phyloP scores from a whole-genome alignment of 2,113 vertebrate species.

The Hyperopisus bebe region DNA sequence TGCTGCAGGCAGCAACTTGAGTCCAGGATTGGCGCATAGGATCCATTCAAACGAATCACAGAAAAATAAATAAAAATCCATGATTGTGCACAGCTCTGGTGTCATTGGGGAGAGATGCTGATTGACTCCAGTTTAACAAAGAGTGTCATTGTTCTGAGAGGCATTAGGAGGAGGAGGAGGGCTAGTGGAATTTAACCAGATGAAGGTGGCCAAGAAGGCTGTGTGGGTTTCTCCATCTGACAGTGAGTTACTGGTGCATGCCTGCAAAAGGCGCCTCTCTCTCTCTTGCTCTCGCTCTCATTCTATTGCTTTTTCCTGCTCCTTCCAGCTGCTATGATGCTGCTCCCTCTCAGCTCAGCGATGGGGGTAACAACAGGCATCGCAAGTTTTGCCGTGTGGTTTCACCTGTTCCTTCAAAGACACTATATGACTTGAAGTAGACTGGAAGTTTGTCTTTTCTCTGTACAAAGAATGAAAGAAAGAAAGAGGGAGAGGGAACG shows the following conservation, averaged over 20 bases:
- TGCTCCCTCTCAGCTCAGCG: slow-evolving; percentile 1
- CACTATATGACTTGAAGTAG: background rate
- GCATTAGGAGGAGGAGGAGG: background rate
- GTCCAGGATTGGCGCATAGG: slow-evolving; percentile 15
- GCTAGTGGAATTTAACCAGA: slow-evolving; percentile 6
- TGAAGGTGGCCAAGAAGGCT: slow-evolving; percentile 15
- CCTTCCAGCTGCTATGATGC: background rate
- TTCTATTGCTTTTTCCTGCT: background rate
- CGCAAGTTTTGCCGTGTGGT: slow-evolving; percentile 10
- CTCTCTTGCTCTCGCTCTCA: slow-evolving; percentile 10
- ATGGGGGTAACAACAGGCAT: slow-evolving; percentile 8
- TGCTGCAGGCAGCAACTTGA: slow-evolving; percentile 21
- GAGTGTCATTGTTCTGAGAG: slow-evolving; percentile 10
- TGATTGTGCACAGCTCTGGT: slow-evolving; percentile 11
- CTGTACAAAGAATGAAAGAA: background rate
- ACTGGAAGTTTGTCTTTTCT: background rate
- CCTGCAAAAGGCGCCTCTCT: slow-evolving; percentile 4
- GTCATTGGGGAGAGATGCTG: background rate
- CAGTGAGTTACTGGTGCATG: slow-evolving; percentile 25
- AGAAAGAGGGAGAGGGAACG: slow-evolving; percentile 3
- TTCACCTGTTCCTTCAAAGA: background rate
- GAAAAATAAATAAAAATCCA: slow-evolving; percentile 13
- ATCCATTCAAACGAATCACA: slow-evolving; percentile 3
- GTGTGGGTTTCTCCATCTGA: slow-evolving; percentile 20
- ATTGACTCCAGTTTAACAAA: background rate